Evolutionary conservation across 2,888 invertebrate genomes (phyloP).

Genomic region (Ferdinandea cuprea): DNA sequence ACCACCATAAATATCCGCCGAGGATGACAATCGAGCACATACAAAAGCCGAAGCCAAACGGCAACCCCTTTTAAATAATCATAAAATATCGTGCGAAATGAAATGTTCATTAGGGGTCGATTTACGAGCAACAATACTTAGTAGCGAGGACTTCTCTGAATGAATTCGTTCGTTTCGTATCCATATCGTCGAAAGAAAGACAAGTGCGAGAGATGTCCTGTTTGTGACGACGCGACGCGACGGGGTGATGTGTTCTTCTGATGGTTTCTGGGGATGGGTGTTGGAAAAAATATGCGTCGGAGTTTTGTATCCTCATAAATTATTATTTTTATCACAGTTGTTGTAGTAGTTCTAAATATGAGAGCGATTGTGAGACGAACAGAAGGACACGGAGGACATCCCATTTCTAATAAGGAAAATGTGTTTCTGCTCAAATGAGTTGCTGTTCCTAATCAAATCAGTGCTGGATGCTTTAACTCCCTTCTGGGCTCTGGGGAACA

Average conservation of each 20-base stretch:
- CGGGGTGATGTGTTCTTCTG: not conserved
- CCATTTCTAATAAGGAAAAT: conserved; percentile 72
- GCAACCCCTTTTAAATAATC: conserved; percentile 74
- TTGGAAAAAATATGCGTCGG: conserved; percentile 69
- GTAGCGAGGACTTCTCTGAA: conserved; percentile 61
- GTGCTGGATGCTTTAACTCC: conserved; percentile 68
- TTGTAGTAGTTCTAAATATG: conserved; percentile 44
- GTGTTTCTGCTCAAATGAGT: conserved; percentile 75
- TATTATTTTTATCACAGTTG: conserved; percentile 72
- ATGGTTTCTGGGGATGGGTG: conserved; percentile 29
- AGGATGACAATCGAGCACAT: conserved; percentile 66
- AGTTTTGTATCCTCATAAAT: conserved; percentile 74
- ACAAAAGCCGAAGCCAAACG: conserved; percentile 52
- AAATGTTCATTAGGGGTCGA: conserved; percentile 75
- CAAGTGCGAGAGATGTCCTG: conserved; percentile 45
- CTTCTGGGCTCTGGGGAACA: conserved; percentile 27
- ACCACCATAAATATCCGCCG: conserved; percentile 68
- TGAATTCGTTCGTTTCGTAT: conserved; percentile 27
- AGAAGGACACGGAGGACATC: conserved; percentile 67
- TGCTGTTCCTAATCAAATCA: conserved; percentile 72
- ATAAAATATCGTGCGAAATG: conserved; percentile 75
- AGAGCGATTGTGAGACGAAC: conserved; percentile 53
- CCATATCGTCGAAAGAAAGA: conserved; percentile 53
- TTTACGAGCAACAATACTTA: conserved; percentile 71
- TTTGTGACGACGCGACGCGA: no score